phyloP scores from a whole-genome alignment of 1,140 invertebrate genomes.

The Psix sp. region DNA sequence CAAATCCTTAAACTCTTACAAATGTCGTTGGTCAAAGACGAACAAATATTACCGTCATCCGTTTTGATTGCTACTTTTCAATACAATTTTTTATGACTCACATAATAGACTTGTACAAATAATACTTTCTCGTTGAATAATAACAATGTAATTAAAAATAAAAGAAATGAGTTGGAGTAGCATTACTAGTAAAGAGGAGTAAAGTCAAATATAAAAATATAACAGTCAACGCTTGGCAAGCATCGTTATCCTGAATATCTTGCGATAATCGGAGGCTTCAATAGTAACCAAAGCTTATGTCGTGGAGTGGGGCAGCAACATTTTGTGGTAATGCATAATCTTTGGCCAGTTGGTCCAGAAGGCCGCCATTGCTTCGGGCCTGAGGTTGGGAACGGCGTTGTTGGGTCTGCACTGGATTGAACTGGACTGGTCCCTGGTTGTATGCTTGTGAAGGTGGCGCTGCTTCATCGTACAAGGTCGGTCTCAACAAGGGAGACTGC shows the following conservation, averaged over 20 bases:
- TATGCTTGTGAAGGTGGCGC: conserved; percentile 75
- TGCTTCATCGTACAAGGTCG: conserved; percentile 69
- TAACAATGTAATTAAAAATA: no score
- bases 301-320: conserved; percentile 83
- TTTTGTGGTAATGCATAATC: conserved; percentile 86
- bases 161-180: no score
- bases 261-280: conserved; percentile 64
- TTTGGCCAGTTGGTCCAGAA: conserved; percentile 87
- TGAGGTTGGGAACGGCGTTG: conserved; percentile 68
- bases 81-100: no score
- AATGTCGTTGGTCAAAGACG: no score
- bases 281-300: conserved; percentile 87
- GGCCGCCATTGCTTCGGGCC: conserved; percentile 77
- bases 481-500: conserved; percentile 63
- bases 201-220: background rate
- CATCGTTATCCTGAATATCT: conserved; percentile 13
- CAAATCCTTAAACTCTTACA: no score
- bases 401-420: conserved; percentile 71
- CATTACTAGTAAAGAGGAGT: background rate
- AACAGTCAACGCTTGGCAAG: conserved; percentile 42
- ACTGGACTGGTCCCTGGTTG: conserved; percentile 73
- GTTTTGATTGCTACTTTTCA: no score
- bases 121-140: no score
- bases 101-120: no score
- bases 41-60: no score